Base-by-base conservation (phyloP, 1,140 invertebrate species). In the Aradophagus sp. region DNA sequence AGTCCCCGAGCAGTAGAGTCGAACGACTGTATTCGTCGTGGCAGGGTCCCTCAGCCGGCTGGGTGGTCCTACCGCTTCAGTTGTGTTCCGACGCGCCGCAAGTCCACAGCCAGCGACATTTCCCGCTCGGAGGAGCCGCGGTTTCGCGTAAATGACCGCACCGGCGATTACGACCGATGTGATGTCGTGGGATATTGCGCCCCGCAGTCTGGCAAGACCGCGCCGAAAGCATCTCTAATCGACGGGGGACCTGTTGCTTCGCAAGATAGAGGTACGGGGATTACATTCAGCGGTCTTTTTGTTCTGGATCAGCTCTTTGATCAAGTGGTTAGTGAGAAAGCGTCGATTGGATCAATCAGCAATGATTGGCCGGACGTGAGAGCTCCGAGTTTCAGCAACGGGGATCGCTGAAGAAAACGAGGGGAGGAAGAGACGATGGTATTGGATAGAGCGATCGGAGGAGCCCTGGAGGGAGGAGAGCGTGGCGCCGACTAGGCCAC, bases 11-110 rank as follows among this genome's bases (percentile, higher is more conserved):
- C 78, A 77, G 78, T 70, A 82, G 80, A 84, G 73, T 75, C 68
- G 77, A 80, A 85, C 81, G 73, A 75, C 73, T 75, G 73, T 77
- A 73, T 75, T 77, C 66, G 66, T 74, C 70, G 72, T 73, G 66
- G 72, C 76, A 77, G 81, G 81, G 76, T 78, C 82, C 79, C 80
- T 77, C 74, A 69, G 62, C 84, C 82, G 83, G 80, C 83, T 86
- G 84, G 83, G 83, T 86, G 84, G 84, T 86, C 84, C 84, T 83
- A 85, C 83, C 75, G 83, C 81, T 82, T 86, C 83, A 86, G 84
- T 86, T 85, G 82, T 83, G 78, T 80, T 81, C 79, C 79, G 83
- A 83, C 84, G 83, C 84, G 84, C 81, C 78, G 83, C 79, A 82
- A 83, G 84, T 80, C 78, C 85, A 81, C 81, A 86, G 80, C 80